phyloP scores from a whole-genome alignment of 2,888 invertebrate species.

The Drosophila melanosoma region DNA sequence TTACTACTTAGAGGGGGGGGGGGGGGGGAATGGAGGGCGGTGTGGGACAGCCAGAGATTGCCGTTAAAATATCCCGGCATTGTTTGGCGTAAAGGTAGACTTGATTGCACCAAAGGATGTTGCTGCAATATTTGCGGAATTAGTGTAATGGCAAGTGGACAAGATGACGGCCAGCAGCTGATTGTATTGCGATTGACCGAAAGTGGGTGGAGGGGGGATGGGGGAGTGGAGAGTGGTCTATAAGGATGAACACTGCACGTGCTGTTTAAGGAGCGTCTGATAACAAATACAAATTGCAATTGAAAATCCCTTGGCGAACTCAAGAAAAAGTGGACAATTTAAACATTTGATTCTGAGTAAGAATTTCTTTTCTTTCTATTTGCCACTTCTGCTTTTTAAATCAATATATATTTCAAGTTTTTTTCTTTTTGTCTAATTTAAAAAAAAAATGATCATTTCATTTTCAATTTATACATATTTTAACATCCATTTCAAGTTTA shows the following conservation, averaged over 20 bases:
- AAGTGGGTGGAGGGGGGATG: neutral
- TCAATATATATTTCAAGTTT: neutral
- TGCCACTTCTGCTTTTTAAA: neutral
- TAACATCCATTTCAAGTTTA: too few species aligned
- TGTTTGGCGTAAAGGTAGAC: constrained; percentile 38
- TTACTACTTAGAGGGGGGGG: constrained; percentile 37
- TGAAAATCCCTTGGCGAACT: neutral
- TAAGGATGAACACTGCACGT: neutral
- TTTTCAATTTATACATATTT: neutral
- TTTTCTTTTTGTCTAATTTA: neutral
- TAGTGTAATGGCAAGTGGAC: constrained; percentile 60
- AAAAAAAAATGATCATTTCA: neutral
- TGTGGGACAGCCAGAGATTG: constrained; percentile 24
- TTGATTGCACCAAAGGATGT: constrained; percentile 66
- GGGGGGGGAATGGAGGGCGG: neutral
- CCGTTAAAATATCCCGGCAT: constrained; percentile 23
- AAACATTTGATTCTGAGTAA: neutral
- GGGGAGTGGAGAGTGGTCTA: neutral
- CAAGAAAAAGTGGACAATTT: neutral
- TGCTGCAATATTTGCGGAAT: constrained; percentile 69
- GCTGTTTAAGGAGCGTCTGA: neutral
- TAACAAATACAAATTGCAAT: neutral
- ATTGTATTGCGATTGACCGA: constrained; percentile 38
- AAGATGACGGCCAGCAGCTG: constrained; percentile 42
- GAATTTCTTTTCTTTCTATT: neutral